Percentiles rank a stretch among this genome's conserved stretches.
Evolutionary conservation across 2,888 invertebrate genomes (phyloP).

Genomic region (Hydrotaea cyrtoneurina): DNA sequence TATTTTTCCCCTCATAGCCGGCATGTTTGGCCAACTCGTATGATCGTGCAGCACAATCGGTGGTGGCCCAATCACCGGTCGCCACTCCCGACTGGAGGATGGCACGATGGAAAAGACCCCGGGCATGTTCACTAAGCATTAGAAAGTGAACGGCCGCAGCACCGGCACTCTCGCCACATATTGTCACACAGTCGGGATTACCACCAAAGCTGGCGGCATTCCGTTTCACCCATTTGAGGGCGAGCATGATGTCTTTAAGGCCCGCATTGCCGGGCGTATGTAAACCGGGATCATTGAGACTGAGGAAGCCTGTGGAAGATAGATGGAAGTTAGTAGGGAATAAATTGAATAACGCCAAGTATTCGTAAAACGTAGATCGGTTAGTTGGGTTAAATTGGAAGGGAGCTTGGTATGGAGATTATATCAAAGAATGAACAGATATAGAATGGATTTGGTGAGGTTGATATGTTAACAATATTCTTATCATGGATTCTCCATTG

Average conservation of each 20-base stretch:
- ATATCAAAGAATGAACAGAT: too few species aligned
- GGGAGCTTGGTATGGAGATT: too few species aligned
- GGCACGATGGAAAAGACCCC: constrained; percentile 73
- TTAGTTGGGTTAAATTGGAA: too few species aligned
- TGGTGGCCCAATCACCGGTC: constrained; percentile 67
- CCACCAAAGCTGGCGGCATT: constrained; percentile 80
- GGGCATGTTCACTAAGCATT: constrained; percentile 80
- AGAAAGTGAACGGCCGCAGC: constrained; percentile 78
- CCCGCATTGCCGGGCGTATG: constrained; percentile 81
- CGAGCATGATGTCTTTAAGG: constrained; percentile 81
- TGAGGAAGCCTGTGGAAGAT: constrained; percentile 78
- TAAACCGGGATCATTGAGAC: constrained; percentile 77
- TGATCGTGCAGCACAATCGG: constrained; percentile 52
- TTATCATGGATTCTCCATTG: too few species aligned
- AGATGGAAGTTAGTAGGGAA: not conserved
- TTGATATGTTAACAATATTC: too few species aligned
- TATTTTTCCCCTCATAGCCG: constrained; percentile 69
- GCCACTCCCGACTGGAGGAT: constrained; percentile 72
- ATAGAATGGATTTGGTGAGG: too few species aligned
- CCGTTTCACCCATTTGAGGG: constrained; percentile 80
- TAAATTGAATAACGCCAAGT: too few species aligned
- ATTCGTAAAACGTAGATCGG: too few species aligned
- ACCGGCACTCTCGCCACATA: constrained; percentile 82
- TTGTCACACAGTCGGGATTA: constrained; percentile 80
- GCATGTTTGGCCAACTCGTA: constrained; percentile 70